These are phyloP conservation scores for Epicampocera succincta DNA, from an alignment of 2,888 invertebrate genomes.

Conservation along the genomic window DNA sequence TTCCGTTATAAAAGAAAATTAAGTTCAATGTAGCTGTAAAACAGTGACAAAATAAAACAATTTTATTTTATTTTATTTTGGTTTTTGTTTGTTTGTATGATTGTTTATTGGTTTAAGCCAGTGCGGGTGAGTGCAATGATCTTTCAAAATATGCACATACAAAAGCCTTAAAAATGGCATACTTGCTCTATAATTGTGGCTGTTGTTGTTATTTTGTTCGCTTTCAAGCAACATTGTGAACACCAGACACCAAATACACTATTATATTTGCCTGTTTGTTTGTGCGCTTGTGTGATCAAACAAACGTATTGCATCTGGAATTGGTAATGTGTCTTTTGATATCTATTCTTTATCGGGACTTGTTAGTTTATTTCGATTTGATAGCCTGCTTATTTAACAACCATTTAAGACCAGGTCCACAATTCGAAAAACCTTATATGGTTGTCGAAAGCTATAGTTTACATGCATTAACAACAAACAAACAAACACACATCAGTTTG, in stretches of 20 bases:
- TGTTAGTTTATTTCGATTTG: not conserved
- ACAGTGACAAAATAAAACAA: constrained; percentile 30
- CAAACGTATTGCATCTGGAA: constrained; percentile 41
- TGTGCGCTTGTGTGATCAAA: constrained; percentile 1
- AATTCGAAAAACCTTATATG: constrained; percentile 41
- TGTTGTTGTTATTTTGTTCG: constrained; percentile 2
- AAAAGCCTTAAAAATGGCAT: constrained; percentile 22
- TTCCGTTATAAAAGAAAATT: not conserved
- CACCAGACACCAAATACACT: constrained; percentile 23
- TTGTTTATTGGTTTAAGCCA: not conserved
- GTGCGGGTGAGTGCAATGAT: constrained; percentile 59
- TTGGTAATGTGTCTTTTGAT: constrained; percentile 38
- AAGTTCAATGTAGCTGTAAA: constrained; percentile 66
- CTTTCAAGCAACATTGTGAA: constrained; percentile 34
- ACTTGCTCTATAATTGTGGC: constrained; percentile 19
- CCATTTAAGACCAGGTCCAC: constrained; percentile 31
- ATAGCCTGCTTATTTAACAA: not conserved
- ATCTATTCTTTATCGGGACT: constrained; percentile 32
- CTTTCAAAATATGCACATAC: constrained; percentile 38
- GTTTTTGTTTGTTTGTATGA: no score
- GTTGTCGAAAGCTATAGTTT: not conserved
- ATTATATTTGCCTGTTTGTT: constrained; percentile 6
- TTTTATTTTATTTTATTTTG: constrained; percentile 10
- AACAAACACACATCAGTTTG: not conserved
- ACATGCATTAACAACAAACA: no score